These are phyloP conservation scores for Ceratitis capitata DNA, from an alignment of 1,140 invertebrate species.

Conservation along the genomic window DNA sequence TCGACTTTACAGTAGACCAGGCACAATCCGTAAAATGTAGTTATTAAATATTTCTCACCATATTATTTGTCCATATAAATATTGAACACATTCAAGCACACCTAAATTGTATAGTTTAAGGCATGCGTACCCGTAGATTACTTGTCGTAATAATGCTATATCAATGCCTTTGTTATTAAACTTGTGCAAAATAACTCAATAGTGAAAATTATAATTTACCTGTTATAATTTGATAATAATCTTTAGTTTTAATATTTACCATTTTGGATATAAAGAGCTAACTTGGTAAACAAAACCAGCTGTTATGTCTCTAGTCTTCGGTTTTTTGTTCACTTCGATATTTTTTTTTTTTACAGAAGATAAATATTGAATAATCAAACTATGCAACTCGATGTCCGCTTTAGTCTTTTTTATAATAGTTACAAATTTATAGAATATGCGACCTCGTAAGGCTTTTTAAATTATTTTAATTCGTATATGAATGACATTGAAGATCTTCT, in stretches of 20 bases:
- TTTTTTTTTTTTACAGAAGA: not conserved
- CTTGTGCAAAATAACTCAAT: too few species aligned
- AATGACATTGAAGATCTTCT: conserved; percentile 5
- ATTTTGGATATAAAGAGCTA: not conserved
- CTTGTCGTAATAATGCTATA: too few species aligned
- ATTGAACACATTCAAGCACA: too few species aligned
- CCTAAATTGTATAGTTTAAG: too few species aligned
- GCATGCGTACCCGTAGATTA: too few species aligned
- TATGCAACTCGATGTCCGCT: not conserved
- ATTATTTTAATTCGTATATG: not conserved
- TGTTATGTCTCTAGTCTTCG: not conserved
- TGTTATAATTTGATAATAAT: too few species aligned
- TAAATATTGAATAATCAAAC: not conserved
- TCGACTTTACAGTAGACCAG: too few species aligned
- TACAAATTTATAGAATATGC: not conserved
- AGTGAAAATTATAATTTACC: too few species aligned
- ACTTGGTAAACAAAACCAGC: not conserved
- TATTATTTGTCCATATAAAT: too few species aligned
- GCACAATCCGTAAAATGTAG: too few species aligned
- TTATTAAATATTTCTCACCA: too few species aligned
- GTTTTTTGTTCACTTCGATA: not conserved
- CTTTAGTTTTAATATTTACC: not conserved
- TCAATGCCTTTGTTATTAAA: too few species aligned
- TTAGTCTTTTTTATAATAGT: not conserved
- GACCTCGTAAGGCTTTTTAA: not conserved